Conservation (phyloP, 2,888 invertebrate genomes). For the Scaptomyza tumidula region DNA sequence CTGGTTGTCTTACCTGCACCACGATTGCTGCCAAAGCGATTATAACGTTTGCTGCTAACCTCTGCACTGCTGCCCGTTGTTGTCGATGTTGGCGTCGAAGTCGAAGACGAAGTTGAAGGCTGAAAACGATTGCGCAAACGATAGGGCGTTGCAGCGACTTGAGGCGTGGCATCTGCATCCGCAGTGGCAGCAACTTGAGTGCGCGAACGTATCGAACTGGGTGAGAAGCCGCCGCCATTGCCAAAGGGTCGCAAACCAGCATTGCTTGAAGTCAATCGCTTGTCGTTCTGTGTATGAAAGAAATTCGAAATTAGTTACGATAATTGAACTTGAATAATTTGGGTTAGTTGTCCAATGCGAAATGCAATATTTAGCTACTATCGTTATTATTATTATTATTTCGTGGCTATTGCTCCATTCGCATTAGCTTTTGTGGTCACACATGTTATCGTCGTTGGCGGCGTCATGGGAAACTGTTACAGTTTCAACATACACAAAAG, state of each 20-base stretch:
- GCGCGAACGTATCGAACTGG: slow-evolving; percentile 74
- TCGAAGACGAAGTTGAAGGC: slow-evolving; percentile 58
- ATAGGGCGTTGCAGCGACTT: slow-evolving; percentile 73
- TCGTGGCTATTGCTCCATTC: slow-evolving; percentile 35
- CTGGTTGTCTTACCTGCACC: slow-evolving; percentile 32
- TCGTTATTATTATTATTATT: slow-evolving; percentile 29
- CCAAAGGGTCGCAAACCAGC: slow-evolving; percentile 62
- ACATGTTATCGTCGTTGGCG: slow-evolving; percentile 70
- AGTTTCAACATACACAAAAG: slow-evolving; percentile 58
- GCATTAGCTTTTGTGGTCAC: slow-evolving; percentile 64
- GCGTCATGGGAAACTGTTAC: slow-evolving; percentile 79
- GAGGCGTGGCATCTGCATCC: slow-evolving; percentile 48
- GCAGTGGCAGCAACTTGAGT: slow-evolving; percentile 37
- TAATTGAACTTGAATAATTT: not conserved
- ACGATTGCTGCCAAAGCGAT: slow-evolving; percentile 73
- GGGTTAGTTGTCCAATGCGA: slow-evolving; percentile 21
- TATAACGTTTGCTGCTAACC: slow-evolving; percentile 77
- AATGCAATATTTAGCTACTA: not conserved
- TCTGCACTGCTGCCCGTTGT: slow-evolving; percentile 62
- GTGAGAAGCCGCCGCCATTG: slow-evolving; percentile 75
- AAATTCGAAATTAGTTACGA: not conserved
- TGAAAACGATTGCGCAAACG: slow-evolving; percentile 83
- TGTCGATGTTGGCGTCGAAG: slow-evolving; percentile 55
- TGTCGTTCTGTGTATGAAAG: slow-evolving; percentile 57
- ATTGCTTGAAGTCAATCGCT: slow-evolving; percentile 67